phyloP scores from a whole-genome alignment of 1,140 invertebrate genomes.

The Metopolophium dirhodum region DNA sequence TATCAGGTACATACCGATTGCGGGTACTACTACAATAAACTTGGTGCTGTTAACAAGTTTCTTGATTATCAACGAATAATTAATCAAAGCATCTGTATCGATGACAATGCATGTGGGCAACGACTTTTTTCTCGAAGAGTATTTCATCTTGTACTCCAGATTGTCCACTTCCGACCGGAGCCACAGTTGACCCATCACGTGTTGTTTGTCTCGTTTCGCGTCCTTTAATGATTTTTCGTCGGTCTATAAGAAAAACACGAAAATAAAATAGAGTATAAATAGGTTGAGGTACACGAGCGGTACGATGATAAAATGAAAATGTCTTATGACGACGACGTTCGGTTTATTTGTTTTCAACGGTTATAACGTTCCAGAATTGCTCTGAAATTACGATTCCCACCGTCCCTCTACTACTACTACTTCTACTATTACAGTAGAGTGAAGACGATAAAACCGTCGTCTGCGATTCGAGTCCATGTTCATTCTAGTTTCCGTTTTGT shows the following conservation, averaged over 20 bases:
- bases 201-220: conserved; percentile 41
- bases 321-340: conserved; percentile 29
- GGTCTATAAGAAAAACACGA: neutral
- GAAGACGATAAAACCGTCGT: conserved; percentile 53
- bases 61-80: conserved; percentile 77
- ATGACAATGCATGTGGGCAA: conserved; percentile 79
- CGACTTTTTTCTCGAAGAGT: conserved; percentile 60
- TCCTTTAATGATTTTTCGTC: conserved; percentile 43
- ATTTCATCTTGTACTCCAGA: conserved; percentile 68
- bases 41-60: conserved; percentile 77
- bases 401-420: neutral
- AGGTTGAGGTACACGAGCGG: neutral
- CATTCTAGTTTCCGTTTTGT: conserved; percentile 53
- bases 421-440: neutral
- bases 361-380: conserved; percentile 25
- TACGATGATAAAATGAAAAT: conserved; percentile 20
- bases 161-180: conserved; percentile 76
- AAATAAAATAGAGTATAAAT: conserved; percentile 39
- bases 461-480: conserved; percentile 52
- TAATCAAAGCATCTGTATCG: conserved; percentile 75
- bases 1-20: neutral
- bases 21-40: conserved; percentile 81
- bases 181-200: conserved; percentile 75
- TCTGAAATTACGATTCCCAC: conserved; percentile 43
- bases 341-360: conserved; percentile 45